These are phyloP conservation scores for Rhyacophila brunnea DNA, from an alignment of 1,140 invertebrate species.

Conservation along the genomic window DNA sequence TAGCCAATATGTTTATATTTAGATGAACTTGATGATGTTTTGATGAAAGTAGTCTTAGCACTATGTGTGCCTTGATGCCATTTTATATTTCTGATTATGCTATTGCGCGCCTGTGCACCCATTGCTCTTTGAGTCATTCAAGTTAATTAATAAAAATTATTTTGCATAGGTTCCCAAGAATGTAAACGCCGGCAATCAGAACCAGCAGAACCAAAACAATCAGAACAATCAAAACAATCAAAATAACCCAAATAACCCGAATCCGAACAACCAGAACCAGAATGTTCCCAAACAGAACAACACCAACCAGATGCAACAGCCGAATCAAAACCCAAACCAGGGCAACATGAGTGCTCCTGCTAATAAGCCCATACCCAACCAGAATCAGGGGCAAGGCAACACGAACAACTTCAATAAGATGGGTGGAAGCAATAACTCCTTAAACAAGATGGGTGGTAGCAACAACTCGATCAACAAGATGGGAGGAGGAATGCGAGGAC, in stretches of 20 bases:
- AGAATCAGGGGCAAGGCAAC: slow-evolving; percentile 6
- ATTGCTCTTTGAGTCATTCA: not conserved
- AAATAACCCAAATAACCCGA: not conserved
- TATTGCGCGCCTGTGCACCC: not conserved
- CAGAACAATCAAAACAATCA: too few relatives aligned
- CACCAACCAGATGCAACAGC: not conserved
- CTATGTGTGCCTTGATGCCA: slow-evolving; percentile 7
- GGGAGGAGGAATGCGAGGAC: slow-evolving; percentile 39
- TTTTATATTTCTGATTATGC: not conserved
- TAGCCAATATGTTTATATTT: not conserved
- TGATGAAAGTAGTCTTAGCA: slow-evolving; percentile 25
- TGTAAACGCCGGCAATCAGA: slow-evolving; percentile 15
- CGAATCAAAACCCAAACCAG: slow-evolving; percentile 4
- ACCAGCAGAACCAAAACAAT: slow-evolving; percentile 9
- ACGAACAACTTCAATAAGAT: slow-evolving; percentile 4
- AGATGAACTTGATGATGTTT: slow-evolving; percentile 8
- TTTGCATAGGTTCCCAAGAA: slow-evolving; percentile 29
- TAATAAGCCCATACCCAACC: not conserved
- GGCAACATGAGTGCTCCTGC: not conserved
- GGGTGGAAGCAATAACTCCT: slow-evolving; percentile 34
- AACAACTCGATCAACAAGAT: slow-evolving; percentile 38
- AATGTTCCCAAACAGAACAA: not conserved
- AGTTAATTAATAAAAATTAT: not conserved
- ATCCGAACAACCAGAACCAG: not conserved
- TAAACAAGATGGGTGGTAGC: slow-evolving; percentile 32